A percentile compares a stretch with the other conserved stretches of the same genome.
These are phyloP conservation scores for Ceratoteleas bidentatus DNA, from an alignment of 1,140 invertebrate genomes.

Conservation along the genomic window DNA sequence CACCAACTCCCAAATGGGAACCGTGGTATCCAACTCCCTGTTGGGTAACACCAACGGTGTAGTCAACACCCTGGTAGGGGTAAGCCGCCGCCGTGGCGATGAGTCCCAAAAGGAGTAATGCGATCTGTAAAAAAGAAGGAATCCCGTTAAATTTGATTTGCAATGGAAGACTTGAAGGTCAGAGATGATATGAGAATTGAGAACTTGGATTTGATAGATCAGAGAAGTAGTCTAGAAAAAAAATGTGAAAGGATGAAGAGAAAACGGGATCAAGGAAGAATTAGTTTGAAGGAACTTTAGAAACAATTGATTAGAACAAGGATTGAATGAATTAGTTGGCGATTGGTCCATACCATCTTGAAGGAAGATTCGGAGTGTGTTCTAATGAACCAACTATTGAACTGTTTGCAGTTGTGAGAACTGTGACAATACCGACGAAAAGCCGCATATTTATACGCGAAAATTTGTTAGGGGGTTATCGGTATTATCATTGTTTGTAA, in stretches of 20 bases:
- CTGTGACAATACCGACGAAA: slow-evolving; percentile 25
- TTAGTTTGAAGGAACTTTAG: neutral
- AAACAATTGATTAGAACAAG: neutral
- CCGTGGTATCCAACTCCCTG: neutral
- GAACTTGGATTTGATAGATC: too few relatives aligned
- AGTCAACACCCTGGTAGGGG: neutral
- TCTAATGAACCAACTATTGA: slow-evolving; percentile 14
- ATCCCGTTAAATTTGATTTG: neutral
- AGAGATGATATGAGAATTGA: too few relatives aligned
- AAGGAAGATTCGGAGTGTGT: slow-evolving; percentile 12
- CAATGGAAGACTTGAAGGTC: neutral
- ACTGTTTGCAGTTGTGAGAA: slow-evolving; percentile 18
- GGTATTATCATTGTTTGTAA: slow-evolving; percentile 51
- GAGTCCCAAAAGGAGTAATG: slow-evolving; percentile 23
- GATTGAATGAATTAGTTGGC: neutral
- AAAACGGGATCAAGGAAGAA: too few relatives aligned
- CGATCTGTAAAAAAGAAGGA: slow-evolving; percentile 18
- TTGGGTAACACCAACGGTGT: slow-evolving; percentile 2
- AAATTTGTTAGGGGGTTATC: slow-evolving; percentile 43
- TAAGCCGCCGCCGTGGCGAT: slow-evolving; percentile 6
- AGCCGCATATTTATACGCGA: slow-evolving; percentile 40
- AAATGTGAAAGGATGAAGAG: too few relatives aligned
- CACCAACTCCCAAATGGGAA: neutral
- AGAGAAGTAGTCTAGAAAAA: too few relatives aligned
- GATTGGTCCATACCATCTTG: slow-evolving; percentile 25